These are phyloP conservation scores for Pangasius krempfi DNA, from an alignment of 2,797 vertebrate species.

Conservation along the genomic window DNA sequence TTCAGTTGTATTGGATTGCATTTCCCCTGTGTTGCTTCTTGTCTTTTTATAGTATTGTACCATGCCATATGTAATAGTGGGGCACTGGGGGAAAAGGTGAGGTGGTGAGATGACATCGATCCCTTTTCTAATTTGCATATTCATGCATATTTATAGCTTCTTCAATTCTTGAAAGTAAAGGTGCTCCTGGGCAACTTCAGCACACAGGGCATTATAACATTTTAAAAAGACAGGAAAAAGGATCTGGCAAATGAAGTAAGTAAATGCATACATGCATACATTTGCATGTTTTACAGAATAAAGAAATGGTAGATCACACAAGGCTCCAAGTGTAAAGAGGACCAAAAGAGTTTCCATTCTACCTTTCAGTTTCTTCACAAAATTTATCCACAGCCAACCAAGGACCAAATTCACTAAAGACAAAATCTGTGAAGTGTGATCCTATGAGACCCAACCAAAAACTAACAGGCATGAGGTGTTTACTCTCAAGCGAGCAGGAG, in stretches of 20 bases:
- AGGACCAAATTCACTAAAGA: neutral
- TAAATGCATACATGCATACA: neutral
- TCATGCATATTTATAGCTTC: neutral
- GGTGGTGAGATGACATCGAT: neutral
- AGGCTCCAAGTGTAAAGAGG: neutral
- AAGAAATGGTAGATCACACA: neutral
- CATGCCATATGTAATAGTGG: neutral
- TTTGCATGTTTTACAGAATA: neutral
- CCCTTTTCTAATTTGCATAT: slow-evolving; percentile 6
- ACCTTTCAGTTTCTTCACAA: neutral
- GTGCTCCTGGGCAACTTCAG: neutral
- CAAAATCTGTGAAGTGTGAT: neutral
- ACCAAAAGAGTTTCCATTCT: neutral
- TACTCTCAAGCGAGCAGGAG: neutral
- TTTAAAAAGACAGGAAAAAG: neutral
- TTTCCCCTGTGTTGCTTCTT: neutral
- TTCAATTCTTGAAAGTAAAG: neutral
- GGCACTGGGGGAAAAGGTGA: neutral
- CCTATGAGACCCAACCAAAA: neutral
- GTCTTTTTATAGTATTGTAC: neutral
- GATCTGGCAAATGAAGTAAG: neutral
- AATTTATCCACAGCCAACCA: neutral
- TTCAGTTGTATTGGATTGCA: neutral
- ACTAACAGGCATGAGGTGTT: neutral
- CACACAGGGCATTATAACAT: slow-evolving; percentile 1